Conservation (phyloP, 2,113 vertebrate species). For the Meles meles region DNA sequence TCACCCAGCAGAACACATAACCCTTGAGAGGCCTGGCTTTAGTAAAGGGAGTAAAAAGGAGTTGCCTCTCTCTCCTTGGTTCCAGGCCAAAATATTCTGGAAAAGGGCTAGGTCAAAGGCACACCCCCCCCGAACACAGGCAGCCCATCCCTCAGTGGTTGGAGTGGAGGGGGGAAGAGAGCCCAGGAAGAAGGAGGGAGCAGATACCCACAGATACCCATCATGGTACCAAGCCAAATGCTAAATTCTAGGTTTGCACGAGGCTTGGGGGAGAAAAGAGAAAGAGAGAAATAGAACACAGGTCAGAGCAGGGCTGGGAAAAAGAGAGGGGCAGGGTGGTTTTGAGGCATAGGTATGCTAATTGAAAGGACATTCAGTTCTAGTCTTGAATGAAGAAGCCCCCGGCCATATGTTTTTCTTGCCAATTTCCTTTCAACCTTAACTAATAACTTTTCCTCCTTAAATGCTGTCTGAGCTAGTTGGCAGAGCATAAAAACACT, state of each 20-base stretch:
- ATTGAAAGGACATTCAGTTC: slow-evolving; percentile 36
- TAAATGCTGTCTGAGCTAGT: slow-evolving; percentile 41
- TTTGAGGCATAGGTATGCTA: background rate
- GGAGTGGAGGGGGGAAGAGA: background rate
- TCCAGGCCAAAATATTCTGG: background rate
- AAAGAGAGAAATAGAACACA: background rate
- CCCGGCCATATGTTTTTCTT: background rate
- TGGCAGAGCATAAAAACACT: slow-evolving; percentile 40
- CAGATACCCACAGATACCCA: background rate
- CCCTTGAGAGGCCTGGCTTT: background rate
- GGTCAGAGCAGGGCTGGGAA: background rate
- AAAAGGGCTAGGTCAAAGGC: background rate
- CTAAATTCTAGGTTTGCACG: background rate
- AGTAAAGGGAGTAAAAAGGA: background rate
- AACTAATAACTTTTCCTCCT: slow-evolving; percentile 50
- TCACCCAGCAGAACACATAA: background rate
- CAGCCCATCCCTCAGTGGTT: background rate
- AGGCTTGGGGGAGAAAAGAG: background rate
- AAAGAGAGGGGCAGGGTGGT: no score
- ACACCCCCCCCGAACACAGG: background rate
- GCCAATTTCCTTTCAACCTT: slow-evolving; percentile 62
- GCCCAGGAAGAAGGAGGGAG: background rate
- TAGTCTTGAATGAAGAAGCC: background rate
- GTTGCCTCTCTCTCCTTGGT: background rate
- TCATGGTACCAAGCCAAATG: background rate